Base-by-base conservation (phyloP, 2,113 vertebrate genomes). In the Piprites chloris region DNA sequence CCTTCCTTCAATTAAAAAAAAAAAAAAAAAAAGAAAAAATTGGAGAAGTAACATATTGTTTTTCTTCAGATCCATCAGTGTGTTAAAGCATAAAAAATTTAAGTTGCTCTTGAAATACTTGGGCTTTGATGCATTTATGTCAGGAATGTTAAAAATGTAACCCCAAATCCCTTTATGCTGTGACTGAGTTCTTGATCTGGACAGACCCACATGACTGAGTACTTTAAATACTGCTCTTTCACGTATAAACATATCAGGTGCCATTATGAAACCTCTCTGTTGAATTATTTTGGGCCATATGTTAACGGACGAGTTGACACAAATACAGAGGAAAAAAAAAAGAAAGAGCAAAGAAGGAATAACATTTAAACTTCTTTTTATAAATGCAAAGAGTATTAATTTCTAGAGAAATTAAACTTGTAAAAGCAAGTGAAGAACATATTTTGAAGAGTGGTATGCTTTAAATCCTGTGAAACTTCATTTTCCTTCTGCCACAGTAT, bases 101-200 rank as follows among this genome's bases (percentile, higher is more conserved):
- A 41, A 9, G 49, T 55, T 93, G 42, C 22, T 88, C 62, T 89
- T 75, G 17, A 92, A 91, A 84, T 46, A 86, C 28, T 71, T 76
- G 14, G 78, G 61, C 85, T 93, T 95, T 92, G 67, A 84, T 67
- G 55, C 22, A 88, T 83, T 94, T 94, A 91, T 8, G 12, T 52
- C 27, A 96, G 42, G 87, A 94, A 95, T 96, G 82, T 65, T 84
- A 90, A 93, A 91, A 85, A 95, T 0, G 41, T 86, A 84, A 94
- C 87, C 74, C 69, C 44, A 28, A 93, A 94, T 33, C 49, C n/a
- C 39, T 81, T 91, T 86, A 47, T 30, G 52, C 35, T 75, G 55
- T 63, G 39, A 80, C 35, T 42, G 35, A 94, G 30, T 63, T 86
- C 90, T 84, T 93, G 42, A 90, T 93, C 75, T 84, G 39, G 78